These are phyloP conservation scores for Erynnis tages DNA, from an alignment of 2,888 invertebrate species.

Conservation along the genomic window DNA sequence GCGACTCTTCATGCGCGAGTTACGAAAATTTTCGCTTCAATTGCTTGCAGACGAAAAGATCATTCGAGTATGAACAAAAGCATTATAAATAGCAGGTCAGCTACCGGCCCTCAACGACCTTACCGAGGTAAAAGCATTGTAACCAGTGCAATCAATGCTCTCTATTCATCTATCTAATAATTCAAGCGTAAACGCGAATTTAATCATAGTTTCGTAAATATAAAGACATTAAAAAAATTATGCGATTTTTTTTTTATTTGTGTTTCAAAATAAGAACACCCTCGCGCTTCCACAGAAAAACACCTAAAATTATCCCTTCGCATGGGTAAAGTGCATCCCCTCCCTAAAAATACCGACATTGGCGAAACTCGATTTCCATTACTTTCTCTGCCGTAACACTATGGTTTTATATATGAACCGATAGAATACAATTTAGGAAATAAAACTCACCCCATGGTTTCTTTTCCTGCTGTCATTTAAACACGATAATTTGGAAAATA, in stretches of 20 bases:
- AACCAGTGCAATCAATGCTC: conserved; percentile 62
- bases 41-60: conserved; percentile 33
- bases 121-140: conserved; percentile 57
- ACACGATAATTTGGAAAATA: conserved; percentile 65
- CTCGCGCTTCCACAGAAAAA: conserved; percentile 35
- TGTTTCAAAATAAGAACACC: background rate
- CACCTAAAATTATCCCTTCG: conserved; percentile 74
- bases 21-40: conserved; percentile 33
- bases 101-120: conserved; percentile 54
- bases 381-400: conserved; percentile 20
- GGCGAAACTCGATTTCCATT: conserved; percentile 49
- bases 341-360: conserved; percentile 72
- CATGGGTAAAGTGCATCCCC: conserved; percentile 78
- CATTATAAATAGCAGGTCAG: conserved; percentile 58
- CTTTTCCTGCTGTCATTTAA: conserved; percentile 91
- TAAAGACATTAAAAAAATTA: background rate
- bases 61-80: conserved; percentile 37
- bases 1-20: too few species aligned
- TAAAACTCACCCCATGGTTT: conserved; percentile 88
- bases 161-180: background rate
- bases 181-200: background rate
- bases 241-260: background rate
- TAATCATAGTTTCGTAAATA: background rate
- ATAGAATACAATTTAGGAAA: conserved; percentile 15
- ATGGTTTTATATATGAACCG: background rate